Conservation (phyloP, 1,140 invertebrate genomes). For the Heliothis virescens region DNA sequence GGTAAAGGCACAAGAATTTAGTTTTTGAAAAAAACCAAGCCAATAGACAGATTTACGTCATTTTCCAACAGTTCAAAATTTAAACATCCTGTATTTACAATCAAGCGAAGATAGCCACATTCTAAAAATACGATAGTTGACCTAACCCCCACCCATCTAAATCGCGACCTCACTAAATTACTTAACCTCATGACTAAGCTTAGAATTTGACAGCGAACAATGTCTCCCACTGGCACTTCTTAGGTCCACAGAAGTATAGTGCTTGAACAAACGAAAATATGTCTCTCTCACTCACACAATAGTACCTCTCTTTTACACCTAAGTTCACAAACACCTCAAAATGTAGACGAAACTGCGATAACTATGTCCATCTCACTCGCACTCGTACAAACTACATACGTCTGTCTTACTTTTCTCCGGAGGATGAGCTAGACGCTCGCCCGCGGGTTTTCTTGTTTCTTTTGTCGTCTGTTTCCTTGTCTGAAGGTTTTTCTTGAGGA, state of each 20-base stretch:
- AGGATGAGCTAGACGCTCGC: constrained; percentile 77
- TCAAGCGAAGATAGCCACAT: constrained; percentile 40
- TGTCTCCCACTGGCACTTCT: constrained; percentile 4
- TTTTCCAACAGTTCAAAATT: no score
- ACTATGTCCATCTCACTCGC: constrained; percentile 51
- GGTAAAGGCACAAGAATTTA: no score
- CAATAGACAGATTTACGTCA: no score
- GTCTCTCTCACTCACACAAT: constrained; percentile 18
- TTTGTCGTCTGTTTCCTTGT: constrained; percentile 72
- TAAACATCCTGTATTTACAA: constrained; percentile 26
- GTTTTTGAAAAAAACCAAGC: no score
- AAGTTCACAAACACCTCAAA: not conserved
- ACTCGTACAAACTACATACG: constrained; percentile 53
- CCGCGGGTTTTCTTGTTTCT: constrained; percentile 74
- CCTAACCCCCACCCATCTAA: constrained; percentile 28
- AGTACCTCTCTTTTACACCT: not conserved
- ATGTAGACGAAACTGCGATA: constrained; percentile 27
- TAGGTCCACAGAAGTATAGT: not conserved
- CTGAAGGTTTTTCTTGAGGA: constrained; percentile 51
- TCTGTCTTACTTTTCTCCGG: constrained; percentile 75
- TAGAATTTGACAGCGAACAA: constrained; percentile 33
- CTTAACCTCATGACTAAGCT: constrained; percentile 33
- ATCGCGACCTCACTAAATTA: constrained; percentile 15
- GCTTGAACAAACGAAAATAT: not conserved
- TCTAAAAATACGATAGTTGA: constrained; percentile 25